These are phyloP conservation scores for Sitobion miscanthi DNA, from an alignment of 1,140 invertebrate genomes.

Conservation along the genomic window DNA sequence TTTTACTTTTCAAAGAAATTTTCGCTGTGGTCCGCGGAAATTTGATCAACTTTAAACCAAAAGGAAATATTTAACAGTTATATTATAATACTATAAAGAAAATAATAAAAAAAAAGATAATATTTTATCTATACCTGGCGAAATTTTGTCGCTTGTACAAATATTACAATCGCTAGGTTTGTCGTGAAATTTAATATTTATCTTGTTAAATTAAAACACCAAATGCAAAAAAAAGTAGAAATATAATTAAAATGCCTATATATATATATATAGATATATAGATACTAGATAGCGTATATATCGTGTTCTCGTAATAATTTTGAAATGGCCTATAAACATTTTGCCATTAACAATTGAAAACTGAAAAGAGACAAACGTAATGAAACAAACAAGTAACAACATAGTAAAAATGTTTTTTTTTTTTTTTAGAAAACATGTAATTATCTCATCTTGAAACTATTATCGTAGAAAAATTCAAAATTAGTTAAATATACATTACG, in stretches of 20 bases:
- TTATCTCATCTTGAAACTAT: background rate
- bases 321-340: background rate
- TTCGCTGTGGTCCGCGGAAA: no score
- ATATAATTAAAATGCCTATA: background rate
- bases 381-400: background rate
- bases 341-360: background rate
- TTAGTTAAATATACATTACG: background rate
- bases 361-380: background rate
- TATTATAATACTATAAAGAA: background rate
- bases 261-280: background rate
- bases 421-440: background rate
- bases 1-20: background rate
- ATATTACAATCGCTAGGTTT: background rate
- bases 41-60: background rate
- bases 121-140: background rate
- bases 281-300: background rate
- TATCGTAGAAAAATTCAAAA: background rate
- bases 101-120: background rate
- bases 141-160: background rate
- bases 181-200: background rate
- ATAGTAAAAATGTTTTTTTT: background rate
- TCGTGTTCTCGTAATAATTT: background rate
- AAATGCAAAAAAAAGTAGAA: background rate
- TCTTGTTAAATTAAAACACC: background rate
- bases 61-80: background rate